Evolutionary conservation across 2,113 vertebrate genomes (phyloP).

Genomic region (Datnioides undecimradiatus): DNA sequence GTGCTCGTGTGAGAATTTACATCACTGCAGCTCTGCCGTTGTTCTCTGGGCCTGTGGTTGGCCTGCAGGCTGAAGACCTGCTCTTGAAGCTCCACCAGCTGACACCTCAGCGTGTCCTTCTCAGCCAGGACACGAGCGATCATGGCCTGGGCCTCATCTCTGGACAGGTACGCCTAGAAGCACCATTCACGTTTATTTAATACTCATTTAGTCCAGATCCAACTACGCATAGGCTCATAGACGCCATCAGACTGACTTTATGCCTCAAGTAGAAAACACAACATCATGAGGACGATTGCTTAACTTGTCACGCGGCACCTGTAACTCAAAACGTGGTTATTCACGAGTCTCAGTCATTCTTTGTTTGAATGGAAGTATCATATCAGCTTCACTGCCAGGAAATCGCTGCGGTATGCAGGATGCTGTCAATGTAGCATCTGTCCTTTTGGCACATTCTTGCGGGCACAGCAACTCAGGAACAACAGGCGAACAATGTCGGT

Average conservation of each 20-base stretch:
- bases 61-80: slow-evolving; percentile 77
- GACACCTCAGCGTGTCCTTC: slow-evolving; percentile 88
- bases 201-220: background rate
- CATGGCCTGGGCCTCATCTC: slow-evolving; percentile 87
- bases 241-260: background rate
- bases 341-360: background rate
- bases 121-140: slow-evolving; percentile 87
- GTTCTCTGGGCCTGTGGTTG: background rate
- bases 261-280: slow-evolving; percentile 3
- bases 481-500: background rate
- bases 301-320: background rate
- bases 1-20: slow-evolving; percentile 34
- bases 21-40: slow-evolving; percentile 22
- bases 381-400: background rate
- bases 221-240: background rate
- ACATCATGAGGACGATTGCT: background rate
- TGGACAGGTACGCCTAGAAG: slow-evolving; percentile 86
- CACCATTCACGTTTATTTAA: background rate
- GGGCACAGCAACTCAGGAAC: background rate
- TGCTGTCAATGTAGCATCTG: background rate
- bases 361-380: background rate
- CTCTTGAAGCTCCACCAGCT: slow-evolving; percentile 87
- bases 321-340: background rate
- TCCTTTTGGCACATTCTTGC: background rate
- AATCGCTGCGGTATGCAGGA: slow-evolving; percentile 14